Conservation (phyloP, 35 echinoderm and acorn worm species). For the Diadema setosum region DNA sequence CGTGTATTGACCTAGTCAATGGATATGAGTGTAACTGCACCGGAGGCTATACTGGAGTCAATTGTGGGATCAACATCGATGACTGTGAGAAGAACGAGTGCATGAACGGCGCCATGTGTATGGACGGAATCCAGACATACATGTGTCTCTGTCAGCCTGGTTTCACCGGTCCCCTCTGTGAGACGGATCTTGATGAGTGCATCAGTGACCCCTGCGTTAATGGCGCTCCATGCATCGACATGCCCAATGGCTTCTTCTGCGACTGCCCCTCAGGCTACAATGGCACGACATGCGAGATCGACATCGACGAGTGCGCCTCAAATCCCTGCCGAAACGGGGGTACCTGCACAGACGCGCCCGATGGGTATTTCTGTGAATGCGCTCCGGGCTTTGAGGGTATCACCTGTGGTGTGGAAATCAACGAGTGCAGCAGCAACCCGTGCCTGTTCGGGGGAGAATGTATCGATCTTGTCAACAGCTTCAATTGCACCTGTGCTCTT, state of each 20-base stretch:
- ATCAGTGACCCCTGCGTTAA: constrained; percentile 51
- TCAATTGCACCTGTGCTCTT: constrained; percentile 11
- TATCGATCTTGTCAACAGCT: constrained; percentile 19
- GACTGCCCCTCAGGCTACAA: constrained; percentile 47
- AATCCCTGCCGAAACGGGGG: constrained; percentile 22
- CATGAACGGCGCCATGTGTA: constrained; percentile 33
- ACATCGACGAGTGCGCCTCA: constrained; percentile 38
- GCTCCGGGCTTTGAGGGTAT: background rate
- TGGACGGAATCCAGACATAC: constrained; percentile 31
- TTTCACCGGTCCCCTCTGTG: constrained; percentile 41
- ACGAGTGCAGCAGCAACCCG: constrained; percentile 60
- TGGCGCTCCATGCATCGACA: constrained; percentile 38
- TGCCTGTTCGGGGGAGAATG: constrained; percentile 37
- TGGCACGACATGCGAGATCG: constrained; percentile 31
- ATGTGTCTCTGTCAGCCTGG: constrained; percentile 50
- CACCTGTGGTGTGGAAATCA: constrained; percentile 27
- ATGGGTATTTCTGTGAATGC: constrained; percentile 28
- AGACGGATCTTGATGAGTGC: constrained; percentile 62
- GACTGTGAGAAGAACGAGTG: constrained; percentile 33
- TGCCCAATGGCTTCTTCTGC: constrained; percentile 18
- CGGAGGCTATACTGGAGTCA: constrained; percentile 27
- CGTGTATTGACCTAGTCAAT: constrained; percentile 38
- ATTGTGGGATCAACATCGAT: constrained; percentile 57
- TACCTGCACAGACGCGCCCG: background rate
- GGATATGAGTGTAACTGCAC: constrained; percentile 42